Base-by-base conservation (phyloP, 2,797 vertebrate genomes). In the Agapornis canus region DNA sequence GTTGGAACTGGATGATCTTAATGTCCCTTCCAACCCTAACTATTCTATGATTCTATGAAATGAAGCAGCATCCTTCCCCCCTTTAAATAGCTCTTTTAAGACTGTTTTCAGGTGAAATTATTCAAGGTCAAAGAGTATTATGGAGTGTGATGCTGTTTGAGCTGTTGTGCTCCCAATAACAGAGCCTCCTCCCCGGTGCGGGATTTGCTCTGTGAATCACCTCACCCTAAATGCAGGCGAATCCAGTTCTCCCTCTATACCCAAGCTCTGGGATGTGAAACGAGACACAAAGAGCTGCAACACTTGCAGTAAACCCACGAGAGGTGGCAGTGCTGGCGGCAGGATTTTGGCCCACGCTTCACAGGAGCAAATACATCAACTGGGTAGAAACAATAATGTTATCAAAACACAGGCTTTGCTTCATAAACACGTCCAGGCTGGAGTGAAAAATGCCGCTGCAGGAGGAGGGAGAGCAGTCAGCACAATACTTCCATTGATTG, bases 31-130 rank as follows among this genome's bases (percentile, higher is more conserved):
- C n/a, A n/a, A n/a, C n/a, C n/a, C n/a, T n/a, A n/a, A n/a, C n/a
- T n/a, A n/a, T n/a, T n/a, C n/a, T n/a, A n/a, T n/a, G n/a, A n/a
- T n/a, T n/a, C n/a, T n/a, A n/a, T 94, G 96, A 96, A 86, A 87
- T 90, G 91, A 9, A 82, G 76, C 66, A 49, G 90, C 84, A 77
- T 69, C 40, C n/a, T 90, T 80, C n/a, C 85, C 48, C 86, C 57
- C 79, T 75, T 88, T 85, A 94, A 95, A 95, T 52, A 81, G 68
- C 81, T 91, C 77, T 88, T 94, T 84, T 82, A 94, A 90, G 79
- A 80, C 89, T 92, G 91, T 85, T 96, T 93, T 86, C 95, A 95
- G 96, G 92, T 73, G 91, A 84, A 94, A 95, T 96, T 95, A 96
- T 97, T 83, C 82, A 77, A 93, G 96, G 86, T 78, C 84, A 43